phyloP scores from a whole-genome alignment of 2,113 vertebrate genomes.

The Lamprotornis superbus region DNA sequence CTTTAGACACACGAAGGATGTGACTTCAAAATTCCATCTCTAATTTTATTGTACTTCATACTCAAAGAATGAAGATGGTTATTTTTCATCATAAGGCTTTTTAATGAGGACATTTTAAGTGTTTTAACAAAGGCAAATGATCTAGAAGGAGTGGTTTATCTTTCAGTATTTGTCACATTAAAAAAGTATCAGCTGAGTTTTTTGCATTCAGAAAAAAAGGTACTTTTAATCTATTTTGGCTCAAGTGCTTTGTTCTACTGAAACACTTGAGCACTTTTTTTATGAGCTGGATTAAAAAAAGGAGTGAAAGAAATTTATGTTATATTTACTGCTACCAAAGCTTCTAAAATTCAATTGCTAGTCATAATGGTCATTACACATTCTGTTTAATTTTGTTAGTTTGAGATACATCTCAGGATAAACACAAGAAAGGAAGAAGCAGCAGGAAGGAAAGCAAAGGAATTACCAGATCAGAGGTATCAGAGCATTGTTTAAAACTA shows the following conservation, averaged over 20 bases:
- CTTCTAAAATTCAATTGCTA: neutral
- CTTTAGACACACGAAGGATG: rapidly evolving
- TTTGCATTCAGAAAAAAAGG: neutral
- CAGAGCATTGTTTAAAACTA: neutral
- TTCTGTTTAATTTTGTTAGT: neutral
- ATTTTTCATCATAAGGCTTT: neutral
- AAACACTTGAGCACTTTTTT: neutral
- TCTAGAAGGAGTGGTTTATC: neutral
- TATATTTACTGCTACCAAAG: neutral
- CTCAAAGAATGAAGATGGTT: neutral
- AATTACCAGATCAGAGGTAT: neutral
- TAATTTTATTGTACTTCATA: neutral
- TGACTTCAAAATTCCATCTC: neutral
- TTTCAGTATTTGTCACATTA: neutral
- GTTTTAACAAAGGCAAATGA: neutral
- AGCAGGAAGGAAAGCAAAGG: neutral
- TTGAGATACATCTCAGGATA: neutral
- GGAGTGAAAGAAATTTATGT: neutral
- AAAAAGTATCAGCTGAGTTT: neutral
- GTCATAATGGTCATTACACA: neutral
- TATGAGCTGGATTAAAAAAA: neutral
- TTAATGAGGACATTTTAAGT: neutral
- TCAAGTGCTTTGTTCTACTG: neutral
- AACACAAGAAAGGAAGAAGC: neutral
- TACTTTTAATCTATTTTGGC: neutral